A percentile compares a stretch with the other conserved stretches of the same genome.
These are phyloP conservation scores for Trissolcus japonicus DNA, from an alignment of 2,888 invertebrate species.

Conservation along the genomic window DNA sequence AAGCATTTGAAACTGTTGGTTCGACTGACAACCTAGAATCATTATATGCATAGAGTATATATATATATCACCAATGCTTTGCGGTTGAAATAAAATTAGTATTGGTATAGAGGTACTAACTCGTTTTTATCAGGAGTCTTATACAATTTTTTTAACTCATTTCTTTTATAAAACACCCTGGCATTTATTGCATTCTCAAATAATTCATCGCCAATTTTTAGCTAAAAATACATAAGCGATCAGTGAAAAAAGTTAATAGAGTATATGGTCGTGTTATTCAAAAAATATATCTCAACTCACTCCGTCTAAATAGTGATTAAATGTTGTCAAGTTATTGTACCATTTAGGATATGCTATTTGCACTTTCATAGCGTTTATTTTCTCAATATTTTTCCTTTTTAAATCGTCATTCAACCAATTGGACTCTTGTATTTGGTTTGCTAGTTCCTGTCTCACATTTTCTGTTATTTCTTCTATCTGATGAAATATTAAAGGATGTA, in stretches of 20 bases:
- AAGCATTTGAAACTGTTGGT: slow-evolving; percentile 41
- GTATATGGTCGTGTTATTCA: background rate
- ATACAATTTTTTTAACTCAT: slow-evolving; percentile 8
- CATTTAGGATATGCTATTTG: slow-evolving; percentile 38
- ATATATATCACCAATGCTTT: too few species aligned
- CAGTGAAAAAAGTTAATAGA: too few species aligned
- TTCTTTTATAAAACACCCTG: slow-evolving; percentile 11
- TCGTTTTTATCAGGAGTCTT: slow-evolving; percentile 16
- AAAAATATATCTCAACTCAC: slow-evolving; percentile 34
- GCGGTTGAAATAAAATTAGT: background rate
- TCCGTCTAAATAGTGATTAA: slow-evolving; percentile 36
- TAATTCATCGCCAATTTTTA: slow-evolving; percentile 35
- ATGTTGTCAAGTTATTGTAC: slow-evolving; percentile 23
- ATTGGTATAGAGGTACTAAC: slow-evolving; percentile 18
- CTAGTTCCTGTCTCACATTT: slow-evolving; percentile 44
- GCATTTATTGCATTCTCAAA: slow-evolving; percentile 40
- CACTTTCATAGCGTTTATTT: slow-evolving; percentile 47
- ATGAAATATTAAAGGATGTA: background rate
- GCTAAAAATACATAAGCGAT: slow-evolving; percentile 30
- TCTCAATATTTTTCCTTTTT: slow-evolving; percentile 33
- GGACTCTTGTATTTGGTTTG: slow-evolving; percentile 41
- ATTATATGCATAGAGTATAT: slow-evolving; percentile 12
- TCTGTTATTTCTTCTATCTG: slow-evolving; percentile 39
- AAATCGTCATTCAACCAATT: slow-evolving; percentile 43
- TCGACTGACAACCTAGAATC: slow-evolving; percentile 32